Conservation (phyloP, 2,888 invertebrate species). For the Pyralis farinalis region DNA sequence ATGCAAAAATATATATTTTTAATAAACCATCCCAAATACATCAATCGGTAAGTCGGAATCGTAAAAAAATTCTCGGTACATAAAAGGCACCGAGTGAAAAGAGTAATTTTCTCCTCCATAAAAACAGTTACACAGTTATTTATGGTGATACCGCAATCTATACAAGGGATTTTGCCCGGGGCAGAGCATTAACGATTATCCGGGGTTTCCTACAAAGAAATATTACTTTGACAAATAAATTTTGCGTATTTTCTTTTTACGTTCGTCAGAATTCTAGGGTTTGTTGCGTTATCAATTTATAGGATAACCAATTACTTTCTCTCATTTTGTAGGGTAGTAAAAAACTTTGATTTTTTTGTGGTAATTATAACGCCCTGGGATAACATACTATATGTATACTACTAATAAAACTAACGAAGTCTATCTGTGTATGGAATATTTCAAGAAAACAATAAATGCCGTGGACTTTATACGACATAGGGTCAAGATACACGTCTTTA, state of each 20-base stretch:
- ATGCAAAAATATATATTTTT: neutral
- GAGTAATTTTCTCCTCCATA: slow-evolving; percentile 73
- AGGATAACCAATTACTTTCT: no score
- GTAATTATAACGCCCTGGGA: no score
- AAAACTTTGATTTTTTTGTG: no score
- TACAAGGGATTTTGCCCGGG: slow-evolving; percentile 70
- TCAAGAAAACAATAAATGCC: no score
- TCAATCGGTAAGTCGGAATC: slow-evolving; percentile 29
- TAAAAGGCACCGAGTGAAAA: slow-evolving; percentile 70
- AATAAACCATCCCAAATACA: slow-evolving; percentile 6
- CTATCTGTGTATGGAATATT: no score
- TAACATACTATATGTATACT: no score
- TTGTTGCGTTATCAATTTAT: neutral
- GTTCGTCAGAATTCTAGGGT: slow-evolving; percentile 35
- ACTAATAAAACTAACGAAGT: no score
- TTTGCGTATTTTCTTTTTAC: slow-evolving; percentile 52
- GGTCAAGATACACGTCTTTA: no score
- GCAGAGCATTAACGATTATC: slow-evolving; percentile 75
- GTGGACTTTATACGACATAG: no score
- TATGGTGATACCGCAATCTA: slow-evolving; percentile 77
- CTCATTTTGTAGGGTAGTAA: no score
- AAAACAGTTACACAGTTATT: slow-evolving; percentile 77
- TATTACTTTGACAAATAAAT: slow-evolving; percentile 74
- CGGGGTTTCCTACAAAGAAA: slow-evolving; percentile 64
- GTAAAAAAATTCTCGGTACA: slow-evolving; percentile 59